Base-by-base conservation (phyloP, 2,888 invertebrate genomes). In the Drosophila vallismaia region DNA sequence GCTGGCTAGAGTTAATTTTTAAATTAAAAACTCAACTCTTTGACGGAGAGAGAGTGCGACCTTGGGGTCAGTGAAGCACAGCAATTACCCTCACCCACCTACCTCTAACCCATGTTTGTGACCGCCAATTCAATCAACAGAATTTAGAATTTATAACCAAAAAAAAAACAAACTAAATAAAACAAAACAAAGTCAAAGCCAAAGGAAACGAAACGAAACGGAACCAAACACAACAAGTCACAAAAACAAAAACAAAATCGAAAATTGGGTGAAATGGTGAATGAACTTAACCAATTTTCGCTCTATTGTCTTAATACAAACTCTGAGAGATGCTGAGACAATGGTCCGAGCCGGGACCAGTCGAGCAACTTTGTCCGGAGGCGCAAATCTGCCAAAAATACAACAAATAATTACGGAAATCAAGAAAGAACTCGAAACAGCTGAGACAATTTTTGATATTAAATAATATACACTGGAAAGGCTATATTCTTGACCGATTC, bases 241-340 rank as follows among this genome's bases (percentile, higher is more conserved):
- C 67, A 49, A 48, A 19, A 31, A 49, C 24, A 71, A 58, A 66
- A 63, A 49, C 24, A 71, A 58, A 66, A 63, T 51, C 49, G 44
- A 78, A 81, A 81, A 81, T 79, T 85, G 74, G 81, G 81, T 81
- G 82, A 81, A 81, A 77, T 81, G 82, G 81, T 81, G 75, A 81
- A 80, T 80, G 79, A 80, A 83, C 79, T 80, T 62, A 38, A 26
- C 46, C 40, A 31, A 31, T 19, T 45, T 26, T 26, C 12, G 9
- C 10, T 57, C 55, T 56, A 71, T 62, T 70, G 69, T 70, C 70
- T 70, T 70, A 70, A 50, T 26, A 54, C 45, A 53, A 36, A 59
- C 36, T n/a, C 59, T 19, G 7, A n/a, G 63, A 46, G 53, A 45
- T 50, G 60, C 69, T 49, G 53, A 33, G 49, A 45, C 28, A 28